phyloP scores from a whole-genome alignment of 2,113 vertebrate genomes.

The Nymphicus hollandicus region DNA sequence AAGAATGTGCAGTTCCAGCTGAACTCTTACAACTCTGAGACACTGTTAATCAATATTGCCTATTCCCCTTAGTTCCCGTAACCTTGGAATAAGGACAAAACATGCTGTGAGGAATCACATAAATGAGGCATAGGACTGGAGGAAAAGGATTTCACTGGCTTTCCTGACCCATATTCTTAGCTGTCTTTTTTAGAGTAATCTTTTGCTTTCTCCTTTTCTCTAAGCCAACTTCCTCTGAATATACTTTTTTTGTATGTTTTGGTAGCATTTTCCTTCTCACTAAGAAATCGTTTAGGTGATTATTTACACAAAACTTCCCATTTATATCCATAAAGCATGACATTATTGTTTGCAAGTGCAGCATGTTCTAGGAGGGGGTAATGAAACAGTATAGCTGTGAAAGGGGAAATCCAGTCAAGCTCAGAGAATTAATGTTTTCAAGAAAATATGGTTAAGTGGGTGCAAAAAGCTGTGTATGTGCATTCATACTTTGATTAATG shows the following conservation, averaged over 20 bases:
- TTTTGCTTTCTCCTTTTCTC: neutral
- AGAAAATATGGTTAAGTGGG: neutral
- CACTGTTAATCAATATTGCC: conserved; percentile 9
- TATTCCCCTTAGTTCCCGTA: neutral
- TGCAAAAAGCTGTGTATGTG: neutral
- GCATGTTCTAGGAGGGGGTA: neutral
- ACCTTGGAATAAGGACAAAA: conserved; percentile 30
- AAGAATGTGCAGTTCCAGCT: conserved; percentile 1
- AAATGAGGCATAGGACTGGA: neutral
- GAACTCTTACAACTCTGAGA: neutral
- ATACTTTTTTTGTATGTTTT: neutral
- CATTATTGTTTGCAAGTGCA: neutral
- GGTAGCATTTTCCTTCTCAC: neutral
- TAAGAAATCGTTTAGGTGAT: neutral
- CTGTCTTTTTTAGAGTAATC: neutral
- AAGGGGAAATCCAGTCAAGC: neutral
- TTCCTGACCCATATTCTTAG: neutral
- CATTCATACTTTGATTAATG: neutral
- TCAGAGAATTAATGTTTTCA: neutral
- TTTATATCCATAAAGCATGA: neutral
- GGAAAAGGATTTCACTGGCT: neutral
- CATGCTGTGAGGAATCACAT: neutral
- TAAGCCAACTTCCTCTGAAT: neutral
- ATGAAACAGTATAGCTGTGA: neutral
- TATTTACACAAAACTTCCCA: neutral